Conservation (phyloP, 2,888 invertebrate species). For the Diaperis boleti region DNA sequence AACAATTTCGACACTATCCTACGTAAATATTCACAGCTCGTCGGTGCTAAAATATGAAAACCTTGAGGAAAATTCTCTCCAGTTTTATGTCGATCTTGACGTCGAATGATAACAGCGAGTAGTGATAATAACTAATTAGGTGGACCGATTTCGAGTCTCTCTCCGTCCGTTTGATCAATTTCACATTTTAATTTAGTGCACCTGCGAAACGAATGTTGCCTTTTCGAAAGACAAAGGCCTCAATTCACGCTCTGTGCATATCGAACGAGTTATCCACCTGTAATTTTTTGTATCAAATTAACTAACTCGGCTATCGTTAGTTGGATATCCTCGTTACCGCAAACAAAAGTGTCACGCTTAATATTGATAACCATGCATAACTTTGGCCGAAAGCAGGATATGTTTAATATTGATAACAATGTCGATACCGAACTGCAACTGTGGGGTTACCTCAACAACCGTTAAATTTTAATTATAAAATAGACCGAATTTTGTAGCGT, state of each 20-base stretch:
- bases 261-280: slow-evolving; percentile 13
- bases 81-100: slow-evolving; percentile 60
- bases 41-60: slow-evolving; percentile 59
- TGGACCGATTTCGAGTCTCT: too few species aligned
- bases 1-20: slow-evolving; percentile 9
- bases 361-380: slow-evolving; percentile 21
- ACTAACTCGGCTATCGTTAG: slow-evolving; percentile 8
- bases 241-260: slow-evolving; percentile 9
- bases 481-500: too few species aligned
- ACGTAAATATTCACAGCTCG: slow-evolving; percentile 56
- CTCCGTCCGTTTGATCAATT: too few species aligned
- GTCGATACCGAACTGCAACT: too few species aligned
- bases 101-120: too few species aligned
- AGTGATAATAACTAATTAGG: too few species aligned
- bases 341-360: background rate
- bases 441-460: too few species aligned
- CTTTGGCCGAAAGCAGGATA: slow-evolving; percentile 14
- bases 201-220: slow-evolving; percentile 15
- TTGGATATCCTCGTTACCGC: slow-evolving; percentile 8
- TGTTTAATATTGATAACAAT: slow-evolving; percentile 6
- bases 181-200: slow-evolving; percentile 23
- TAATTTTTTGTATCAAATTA: slow-evolving; percentile 11
- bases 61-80: slow-evolving; percentile 56
- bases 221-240: slow-evolving; percentile 5
- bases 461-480: too few species aligned